These are phyloP conservation scores for Gortyna flavago DNA, from an alignment of 2,888 invertebrate genomes.

Conservation along the genomic window DNA sequence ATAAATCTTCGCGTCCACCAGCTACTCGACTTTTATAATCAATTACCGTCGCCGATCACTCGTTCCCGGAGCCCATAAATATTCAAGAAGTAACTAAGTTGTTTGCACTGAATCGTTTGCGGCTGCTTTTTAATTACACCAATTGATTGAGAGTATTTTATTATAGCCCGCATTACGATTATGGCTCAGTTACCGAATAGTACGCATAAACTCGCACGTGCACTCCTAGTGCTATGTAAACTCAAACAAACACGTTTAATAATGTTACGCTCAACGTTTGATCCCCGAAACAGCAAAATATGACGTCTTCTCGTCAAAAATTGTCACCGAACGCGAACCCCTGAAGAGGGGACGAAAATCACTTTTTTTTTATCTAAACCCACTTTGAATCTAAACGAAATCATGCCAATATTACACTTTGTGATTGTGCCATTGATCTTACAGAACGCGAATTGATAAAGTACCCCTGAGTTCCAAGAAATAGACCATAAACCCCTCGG, in stretches of 20 bases:
- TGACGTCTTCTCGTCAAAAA: neutral
- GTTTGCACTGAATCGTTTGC: slow-evolving; percentile 79
- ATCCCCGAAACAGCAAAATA: slow-evolving; percentile 20
- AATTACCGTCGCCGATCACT: slow-evolving; percentile 84
- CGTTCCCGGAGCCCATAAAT: slow-evolving; percentile 80
- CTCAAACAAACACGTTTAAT: slow-evolving; percentile 51
- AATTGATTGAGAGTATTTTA: slow-evolving; percentile 79
- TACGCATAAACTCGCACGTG: slow-evolving; percentile 60
- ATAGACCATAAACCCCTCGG: slow-evolving; percentile 4
- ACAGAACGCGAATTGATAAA: slow-evolving; percentile 12
- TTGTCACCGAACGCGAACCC: neutral
- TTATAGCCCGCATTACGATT: slow-evolving; percentile 69
- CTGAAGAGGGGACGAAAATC: slow-evolving; percentile 6
- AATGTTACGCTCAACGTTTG: slow-evolving; percentile 36
- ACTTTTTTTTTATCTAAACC: slow-evolving; percentile 4
- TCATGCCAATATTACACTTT: slow-evolving; percentile 16
- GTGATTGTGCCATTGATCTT: slow-evolving; percentile 22
- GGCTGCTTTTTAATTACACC: slow-evolving; percentile 80
- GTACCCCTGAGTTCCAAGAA: slow-evolving; percentile 7
- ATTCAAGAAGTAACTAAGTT: slow-evolving; percentile 79
- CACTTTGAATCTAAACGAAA: slow-evolving; percentile 21
- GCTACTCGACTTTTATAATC: slow-evolving; percentile 86
- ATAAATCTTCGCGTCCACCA: slow-evolving; percentile 84
- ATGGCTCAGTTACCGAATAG: slow-evolving; percentile 66
- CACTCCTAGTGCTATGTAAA: slow-evolving; percentile 45